Conservation (phyloP, 2,888 invertebrate species). For the Tortrix viridana region DNA sequence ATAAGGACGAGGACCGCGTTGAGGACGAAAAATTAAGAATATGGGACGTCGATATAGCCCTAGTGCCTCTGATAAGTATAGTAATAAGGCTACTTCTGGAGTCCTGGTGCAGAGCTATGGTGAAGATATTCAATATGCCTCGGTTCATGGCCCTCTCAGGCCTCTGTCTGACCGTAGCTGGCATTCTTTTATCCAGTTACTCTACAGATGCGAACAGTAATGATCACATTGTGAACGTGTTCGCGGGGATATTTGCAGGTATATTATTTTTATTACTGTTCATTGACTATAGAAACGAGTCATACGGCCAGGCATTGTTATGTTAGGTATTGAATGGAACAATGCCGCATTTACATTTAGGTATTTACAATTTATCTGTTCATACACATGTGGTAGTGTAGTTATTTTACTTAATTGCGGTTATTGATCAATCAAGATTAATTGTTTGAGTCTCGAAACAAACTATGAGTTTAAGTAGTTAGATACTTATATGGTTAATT, state of each 20-base stretch:
- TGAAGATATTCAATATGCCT: conserved; percentile 84
- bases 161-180: conserved; percentile 83
- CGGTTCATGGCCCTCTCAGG: conserved; percentile 83
- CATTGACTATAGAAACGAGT: conserved; percentile 18
- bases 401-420: neutral
- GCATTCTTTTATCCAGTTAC: conserved; percentile 80
- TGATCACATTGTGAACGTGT: conserved; percentile 75
- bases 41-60: conserved; percentile 84
- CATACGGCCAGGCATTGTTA: conserved; percentile 9
- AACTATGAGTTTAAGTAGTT: neutral
- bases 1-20: conserved; percentile 76
- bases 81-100: conserved; percentile 84
- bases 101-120: conserved; percentile 84
- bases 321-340: conserved; percentile 21
- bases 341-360: conserved; percentile 32
- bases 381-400: neutral
- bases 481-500: too few species aligned
- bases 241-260: conserved; percentile 82
- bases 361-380: conserved; percentile 28
- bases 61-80: conserved; percentile 85
- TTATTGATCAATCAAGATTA: conserved; percentile 21
- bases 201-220: conserved; percentile 74
- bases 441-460: neutral
- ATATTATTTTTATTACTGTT: conserved; percentile 43
- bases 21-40: conserved; percentile 67